Percentiles rank a stretch among this genome's conserved stretches.
phyloP scores from a whole-genome alignment of 2,797 vertebrate genomes.

The Falco biarmicus region DNA sequence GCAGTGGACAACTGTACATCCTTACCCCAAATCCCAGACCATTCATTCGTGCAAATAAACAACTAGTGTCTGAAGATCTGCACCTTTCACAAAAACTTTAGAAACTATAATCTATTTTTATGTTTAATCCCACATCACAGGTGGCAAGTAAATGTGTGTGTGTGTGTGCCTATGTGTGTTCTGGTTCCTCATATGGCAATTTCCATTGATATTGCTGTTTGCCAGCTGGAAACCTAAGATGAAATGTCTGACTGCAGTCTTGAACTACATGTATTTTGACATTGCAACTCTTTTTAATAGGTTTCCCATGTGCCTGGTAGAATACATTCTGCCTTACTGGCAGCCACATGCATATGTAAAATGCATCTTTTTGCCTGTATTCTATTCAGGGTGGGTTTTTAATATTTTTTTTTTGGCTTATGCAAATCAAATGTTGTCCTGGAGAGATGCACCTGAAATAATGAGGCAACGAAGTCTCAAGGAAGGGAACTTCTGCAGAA shows the following conservation, averaged over 20 bases:
- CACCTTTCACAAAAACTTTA: background rate
- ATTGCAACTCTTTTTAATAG: background rate
- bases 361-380: background rate
- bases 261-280: constrained; percentile 3
- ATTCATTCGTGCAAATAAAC: background rate
- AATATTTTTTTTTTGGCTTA: background rate
- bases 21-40: background rate
- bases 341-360: background rate
- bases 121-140: background rate
- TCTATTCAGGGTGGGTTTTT: background rate
- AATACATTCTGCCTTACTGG: background rate
- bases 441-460: background rate
- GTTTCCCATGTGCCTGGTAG: background rate
- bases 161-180: background rate
- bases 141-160: background rate
- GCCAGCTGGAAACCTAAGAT: background rate
- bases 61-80: background rate
- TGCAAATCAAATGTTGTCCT: background rate
- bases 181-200: background rate
- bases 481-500: background rate
- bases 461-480: background rate
- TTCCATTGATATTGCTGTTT: background rate
- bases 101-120: background rate
- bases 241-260: background rate
- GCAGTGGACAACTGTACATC: background rate